Conservation (phyloP, 2,888 invertebrate genomes). For the Caenorhabditis macrosperma region DNA sequence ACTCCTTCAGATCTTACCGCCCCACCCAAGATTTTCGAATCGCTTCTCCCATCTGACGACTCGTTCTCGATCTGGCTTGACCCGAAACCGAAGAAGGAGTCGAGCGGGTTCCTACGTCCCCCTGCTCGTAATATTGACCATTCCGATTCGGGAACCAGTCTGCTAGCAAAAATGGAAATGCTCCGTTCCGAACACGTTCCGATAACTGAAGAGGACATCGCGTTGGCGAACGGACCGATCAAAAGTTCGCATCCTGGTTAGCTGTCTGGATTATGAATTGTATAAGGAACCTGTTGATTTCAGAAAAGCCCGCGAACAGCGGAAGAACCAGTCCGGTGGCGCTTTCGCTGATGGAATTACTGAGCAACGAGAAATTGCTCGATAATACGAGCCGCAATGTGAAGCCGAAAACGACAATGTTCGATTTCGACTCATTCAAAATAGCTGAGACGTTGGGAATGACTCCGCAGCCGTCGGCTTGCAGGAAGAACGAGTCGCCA, state of each 20-base stretch:
- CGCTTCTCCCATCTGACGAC: conserved; percentile 47
- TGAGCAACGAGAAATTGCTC: conserved; percentile 49
- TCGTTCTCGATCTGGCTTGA: conserved; percentile 59
- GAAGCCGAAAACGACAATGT: conserved; percentile 30
- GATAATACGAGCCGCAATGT: neutral
- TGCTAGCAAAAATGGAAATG: conserved; percentile 46
- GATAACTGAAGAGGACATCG: conserved; percentile 38
- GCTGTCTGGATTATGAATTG: neutral
- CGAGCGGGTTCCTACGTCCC: neutral
- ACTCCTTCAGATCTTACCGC: neutral
- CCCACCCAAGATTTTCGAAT: conserved; percentile 46
- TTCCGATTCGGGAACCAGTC: conserved; percentile 10
- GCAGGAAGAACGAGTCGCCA: conserved; percentile 9
- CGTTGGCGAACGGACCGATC: neutral
- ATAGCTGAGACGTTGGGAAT: conserved; percentile 25
- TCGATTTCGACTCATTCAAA: conserved; percentile 49
- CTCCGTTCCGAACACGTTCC: conserved; percentile 26
- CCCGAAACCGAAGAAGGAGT: conserved; percentile 28
- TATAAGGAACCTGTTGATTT: neutral
- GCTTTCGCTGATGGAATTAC: conserved; percentile 40
- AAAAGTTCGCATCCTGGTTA: neutral
- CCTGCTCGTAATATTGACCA: neutral
- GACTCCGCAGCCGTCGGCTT: neutral
- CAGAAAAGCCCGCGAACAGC: conserved; percentile 10
- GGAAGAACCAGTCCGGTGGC: conserved; percentile 19